Conservation (phyloP, 2,113 vertebrate genomes). For the Damaliscus lunatus region DNA sequence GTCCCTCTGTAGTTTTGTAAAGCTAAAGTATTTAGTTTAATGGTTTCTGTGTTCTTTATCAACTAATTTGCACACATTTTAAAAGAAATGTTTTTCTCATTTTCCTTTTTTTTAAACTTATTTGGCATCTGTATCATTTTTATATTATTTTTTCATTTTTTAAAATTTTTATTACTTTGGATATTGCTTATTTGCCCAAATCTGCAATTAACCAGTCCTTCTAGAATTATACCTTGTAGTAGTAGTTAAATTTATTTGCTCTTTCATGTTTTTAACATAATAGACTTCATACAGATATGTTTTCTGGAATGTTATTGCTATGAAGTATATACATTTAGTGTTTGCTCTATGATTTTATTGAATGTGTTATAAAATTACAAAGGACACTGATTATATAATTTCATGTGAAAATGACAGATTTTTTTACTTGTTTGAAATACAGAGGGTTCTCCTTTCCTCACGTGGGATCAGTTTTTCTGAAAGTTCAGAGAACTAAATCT, state of each 20-base stretch:
- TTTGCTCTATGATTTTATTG: not conserved
- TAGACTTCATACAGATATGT: not conserved
- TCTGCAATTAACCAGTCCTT: not conserved
- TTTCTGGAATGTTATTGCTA: not conserved
- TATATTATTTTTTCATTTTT: not conserved
- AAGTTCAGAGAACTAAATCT: slow-evolving; percentile 26
- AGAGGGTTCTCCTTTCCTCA: not conserved
- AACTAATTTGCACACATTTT: not conserved
- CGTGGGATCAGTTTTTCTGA: not conserved
- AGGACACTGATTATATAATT: not conserved
- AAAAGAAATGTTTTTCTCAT: not conserved
- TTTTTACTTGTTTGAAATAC: not conserved
- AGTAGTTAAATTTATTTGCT: not conserved
- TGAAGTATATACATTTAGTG: not conserved
- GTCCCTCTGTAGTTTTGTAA: not conserved
- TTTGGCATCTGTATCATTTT: not conserved
- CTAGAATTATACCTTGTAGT: not conserved
- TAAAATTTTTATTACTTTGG: not conserved
- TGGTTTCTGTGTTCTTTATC: not conserved
- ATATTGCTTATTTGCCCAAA: not conserved
- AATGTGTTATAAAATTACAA: not conserved
- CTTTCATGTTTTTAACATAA: not conserved
- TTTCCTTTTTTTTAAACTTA: not conserved
- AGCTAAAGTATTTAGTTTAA: not conserved
- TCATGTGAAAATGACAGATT: not conserved